phyloP scores from a whole-genome alignment of 2,797 vertebrate species.

The Bucorvus abyssinicus region DNA sequence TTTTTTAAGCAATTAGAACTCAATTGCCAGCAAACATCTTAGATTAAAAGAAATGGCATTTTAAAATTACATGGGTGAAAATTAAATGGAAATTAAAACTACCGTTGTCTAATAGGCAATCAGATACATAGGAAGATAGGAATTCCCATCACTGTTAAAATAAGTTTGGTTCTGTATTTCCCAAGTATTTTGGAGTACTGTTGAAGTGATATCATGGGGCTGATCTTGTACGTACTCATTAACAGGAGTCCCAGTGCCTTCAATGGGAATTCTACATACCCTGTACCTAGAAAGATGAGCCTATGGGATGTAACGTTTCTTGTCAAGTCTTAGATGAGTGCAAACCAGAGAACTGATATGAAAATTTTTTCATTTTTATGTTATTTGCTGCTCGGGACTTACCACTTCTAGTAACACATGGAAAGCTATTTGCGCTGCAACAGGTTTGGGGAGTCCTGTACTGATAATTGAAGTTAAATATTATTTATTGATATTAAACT shows the following conservation, averaged over 20 bases:
- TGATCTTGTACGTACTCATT: neutral
- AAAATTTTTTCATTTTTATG: neutral
- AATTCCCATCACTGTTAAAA: neutral
- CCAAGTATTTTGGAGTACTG: neutral
- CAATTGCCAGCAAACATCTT: slow-evolving; percentile 66
- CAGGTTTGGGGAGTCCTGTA: neutral
- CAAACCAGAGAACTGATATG: neutral
- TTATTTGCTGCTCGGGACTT: neutral
- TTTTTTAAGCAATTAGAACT: slow-evolving; percentile 76
- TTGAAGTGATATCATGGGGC: neutral
- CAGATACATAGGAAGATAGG: neutral
- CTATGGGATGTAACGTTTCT: neutral
- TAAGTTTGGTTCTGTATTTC: slow-evolving; percentile 14
- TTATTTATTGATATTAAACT: slow-evolving; percentile 1
- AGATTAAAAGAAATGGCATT: slow-evolving; percentile 63
- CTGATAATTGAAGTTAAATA: neutral
- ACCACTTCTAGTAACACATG: neutral
- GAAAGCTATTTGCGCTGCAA: neutral
- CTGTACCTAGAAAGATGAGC: neutral
- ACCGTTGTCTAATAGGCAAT: slow-evolving; percentile 14
- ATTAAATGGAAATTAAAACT: slow-evolving; percentile 65
- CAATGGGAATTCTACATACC: neutral
- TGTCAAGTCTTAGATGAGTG: neutral
- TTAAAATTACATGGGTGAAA: slow-evolving; percentile 64
- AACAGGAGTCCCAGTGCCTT: neutral